Evolutionary conservation across 1,140 invertebrate genomes (phyloP).

Genomic region (Sipha flava): DNA sequence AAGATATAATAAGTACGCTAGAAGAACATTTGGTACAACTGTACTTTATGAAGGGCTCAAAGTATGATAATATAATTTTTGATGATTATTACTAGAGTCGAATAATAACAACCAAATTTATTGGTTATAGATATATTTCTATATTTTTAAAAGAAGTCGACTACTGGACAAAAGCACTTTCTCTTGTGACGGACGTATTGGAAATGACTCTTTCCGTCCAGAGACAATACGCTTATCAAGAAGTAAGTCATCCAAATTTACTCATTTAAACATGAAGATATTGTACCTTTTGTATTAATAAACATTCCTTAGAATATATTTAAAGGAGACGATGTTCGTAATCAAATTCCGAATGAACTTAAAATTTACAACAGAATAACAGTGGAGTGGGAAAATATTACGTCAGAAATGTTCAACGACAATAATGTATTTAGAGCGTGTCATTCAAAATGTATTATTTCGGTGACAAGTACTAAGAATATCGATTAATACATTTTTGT

Average conservation of each 20-base stretch:
- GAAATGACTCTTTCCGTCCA: slow-evolving; percentile 3
- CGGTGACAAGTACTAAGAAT: too few relatives aligned
- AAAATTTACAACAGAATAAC: slow-evolving; percentile 64
- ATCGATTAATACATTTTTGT: background rate
- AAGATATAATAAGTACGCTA: background rate
- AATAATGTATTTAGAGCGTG: slow-evolving; percentile 41
- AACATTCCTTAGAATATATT: slow-evolving; percentile 58
- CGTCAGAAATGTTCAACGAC: slow-evolving; percentile 44
- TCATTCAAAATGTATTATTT: background rate
- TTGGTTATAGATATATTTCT: background rate
- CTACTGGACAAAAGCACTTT: slow-evolving; percentile 1
- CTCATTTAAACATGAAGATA: too few relatives aligned
- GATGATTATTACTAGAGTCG: too few relatives aligned
- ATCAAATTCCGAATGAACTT: slow-evolving; percentile 69
- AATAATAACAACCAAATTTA: background rate
- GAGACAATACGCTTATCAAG: background rate
- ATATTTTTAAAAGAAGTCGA: background rate
- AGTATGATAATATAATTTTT: background rate
- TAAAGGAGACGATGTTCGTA: slow-evolving; percentile 70
- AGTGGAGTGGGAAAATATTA: slow-evolving; percentile 62
- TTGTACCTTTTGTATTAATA: background rate
- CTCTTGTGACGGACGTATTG: background rate
- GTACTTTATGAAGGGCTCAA: slow-evolving; percentile 2
- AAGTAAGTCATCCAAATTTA: background rate
- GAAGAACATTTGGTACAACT: slow-evolving; percentile 4